A percentile compares a stretch with the other conserved stretches of the same genome.
Conservation (phyloP, 2,888 invertebrate species). For the Trachelus iudaicus region DNA sequence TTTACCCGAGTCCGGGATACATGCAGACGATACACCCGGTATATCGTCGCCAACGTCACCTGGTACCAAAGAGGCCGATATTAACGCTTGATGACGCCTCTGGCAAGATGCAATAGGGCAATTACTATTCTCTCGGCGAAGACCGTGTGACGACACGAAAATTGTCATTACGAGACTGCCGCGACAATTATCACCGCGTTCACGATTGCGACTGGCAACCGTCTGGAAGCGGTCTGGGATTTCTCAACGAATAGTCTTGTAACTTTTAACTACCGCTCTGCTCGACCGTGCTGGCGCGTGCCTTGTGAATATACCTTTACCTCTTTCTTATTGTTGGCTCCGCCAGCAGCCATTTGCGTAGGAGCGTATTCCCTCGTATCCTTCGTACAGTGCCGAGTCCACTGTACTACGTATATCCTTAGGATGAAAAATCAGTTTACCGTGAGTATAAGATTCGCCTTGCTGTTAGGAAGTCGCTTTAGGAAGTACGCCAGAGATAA, state of each 20-base stretch:
- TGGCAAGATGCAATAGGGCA: constrained; percentile 56
- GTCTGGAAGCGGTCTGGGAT: constrained; percentile 63
- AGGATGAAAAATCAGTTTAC: background rate
- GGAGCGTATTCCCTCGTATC: background rate
- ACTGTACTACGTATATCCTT: background rate
- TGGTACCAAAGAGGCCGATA: background rate
- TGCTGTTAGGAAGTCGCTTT: background rate
- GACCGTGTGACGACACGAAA: constrained; percentile 58
- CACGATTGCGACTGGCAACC: constrained; percentile 63
- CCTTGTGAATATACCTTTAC: background rate
- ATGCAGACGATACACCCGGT: constrained; percentile 5
- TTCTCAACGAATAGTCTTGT: constrained; percentile 64
- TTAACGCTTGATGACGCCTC: constrained; percentile 38
- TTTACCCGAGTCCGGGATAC: background rate
- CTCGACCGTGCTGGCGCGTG: background rate
- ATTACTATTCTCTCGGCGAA: constrained; percentile 45
- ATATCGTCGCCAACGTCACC: constrained; percentile 22
- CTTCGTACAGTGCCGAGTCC: background rate
- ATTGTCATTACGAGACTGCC: constrained; percentile 59
- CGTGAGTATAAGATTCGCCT: background rate
- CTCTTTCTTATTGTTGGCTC: background rate
- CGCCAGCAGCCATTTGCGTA: background rate
- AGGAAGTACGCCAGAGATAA: background rate
- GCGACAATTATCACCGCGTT: constrained; percentile 64
- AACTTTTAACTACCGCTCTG: constrained; percentile 59